A percentile compares a stretch with the other conserved stretches of the same genome.
Evolutionary conservation across 92 coral and sea anemone genomes (phyloP).

Genomic region (Muricea muricata): DNA sequence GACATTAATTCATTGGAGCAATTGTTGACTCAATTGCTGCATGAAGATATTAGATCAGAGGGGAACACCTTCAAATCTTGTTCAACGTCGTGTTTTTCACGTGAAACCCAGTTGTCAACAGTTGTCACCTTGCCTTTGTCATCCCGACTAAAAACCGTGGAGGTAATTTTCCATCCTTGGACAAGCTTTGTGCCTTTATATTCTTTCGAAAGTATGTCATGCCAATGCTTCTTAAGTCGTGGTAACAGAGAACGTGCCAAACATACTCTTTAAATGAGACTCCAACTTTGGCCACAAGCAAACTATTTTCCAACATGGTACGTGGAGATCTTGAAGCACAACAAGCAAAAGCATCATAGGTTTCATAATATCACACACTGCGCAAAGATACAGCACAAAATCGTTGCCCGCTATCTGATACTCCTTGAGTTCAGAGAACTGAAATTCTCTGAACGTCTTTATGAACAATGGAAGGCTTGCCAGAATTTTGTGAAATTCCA

Average conservation of each 20-base stretch:
- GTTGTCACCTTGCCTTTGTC: too few relatives aligned
- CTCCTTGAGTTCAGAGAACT: conserved; percentile 6
- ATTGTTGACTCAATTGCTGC: not conserved
- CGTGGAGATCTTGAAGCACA: not conserved
- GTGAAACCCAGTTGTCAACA: too few relatives aligned
- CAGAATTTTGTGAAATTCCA: conserved; percentile 17
- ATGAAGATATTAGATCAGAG: not conserved
- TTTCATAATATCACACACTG: not conserved
- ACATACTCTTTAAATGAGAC: not conserved
- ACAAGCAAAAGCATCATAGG: not conserved
- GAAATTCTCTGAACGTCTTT: conserved; percentile 12
- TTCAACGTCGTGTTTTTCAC: conserved; percentile 1
- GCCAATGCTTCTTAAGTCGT: not conserved
- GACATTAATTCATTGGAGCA: not conserved
- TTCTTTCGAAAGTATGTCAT: not conserved
- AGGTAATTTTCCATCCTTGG: not conserved
- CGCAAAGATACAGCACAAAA: not conserved
- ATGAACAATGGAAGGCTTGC: not conserved
- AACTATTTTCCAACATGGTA: not conserved
- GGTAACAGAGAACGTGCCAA: not conserved
- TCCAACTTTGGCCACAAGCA: not conserved
- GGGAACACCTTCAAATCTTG: not conserved
- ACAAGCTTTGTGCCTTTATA: not conserved
- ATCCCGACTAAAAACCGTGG: too few relatives aligned
- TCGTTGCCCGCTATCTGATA: not conserved